Base-by-base conservation (phyloP, 2,888 invertebrate species). In the Ennomos quercinarius region DNA sequence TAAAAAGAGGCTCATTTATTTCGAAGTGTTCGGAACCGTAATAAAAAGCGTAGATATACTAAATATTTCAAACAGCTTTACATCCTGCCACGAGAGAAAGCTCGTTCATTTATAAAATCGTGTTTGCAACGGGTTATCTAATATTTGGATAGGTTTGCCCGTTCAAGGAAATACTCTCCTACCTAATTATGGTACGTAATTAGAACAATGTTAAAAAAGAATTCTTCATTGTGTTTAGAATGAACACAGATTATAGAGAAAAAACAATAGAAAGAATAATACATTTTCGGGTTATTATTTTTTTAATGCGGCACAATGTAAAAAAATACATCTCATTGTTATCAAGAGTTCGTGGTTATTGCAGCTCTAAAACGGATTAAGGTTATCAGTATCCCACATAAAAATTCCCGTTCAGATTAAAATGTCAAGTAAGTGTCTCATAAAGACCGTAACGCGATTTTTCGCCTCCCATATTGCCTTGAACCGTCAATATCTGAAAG, bases 401-500 rank as follows among this genome's bases (percentile, higher is more conserved):
- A 13, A 10, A 39, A 49, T 13, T 12, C 27, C 8, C 2, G n/a
- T 45, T 34, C 10, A 52, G 38, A 43, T 54, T 59, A 54, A 54
- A 54, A 50, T 36, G 40, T 38, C 54, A 54, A 40, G 35, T 37
- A 54, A 34, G 38, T 42, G 38, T 45, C 36, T 49, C 11, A 2
- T 9, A 41, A 40, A 34, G 40, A 13, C 17, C 11, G 35, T 50
- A 13, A 46, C 55, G 11, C 46, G 42, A 49, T 54, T 56, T 61
- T 54, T 55, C 41, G 40, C 37, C 43, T 44, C 51, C 42, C 51
- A 55, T 52, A 48, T 61, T 51, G 55, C 60, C 43, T 48, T 46
- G 42, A 55, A 50, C 49, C 61, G 64, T 59, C 61, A 66, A 64
- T 65, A 68, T 63, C 57, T 58, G 41, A 53, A 56, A 61, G 50